Base-by-base conservation (phyloP, 2,797 vertebrate genomes). In the Myripristis murdjan region DNA sequence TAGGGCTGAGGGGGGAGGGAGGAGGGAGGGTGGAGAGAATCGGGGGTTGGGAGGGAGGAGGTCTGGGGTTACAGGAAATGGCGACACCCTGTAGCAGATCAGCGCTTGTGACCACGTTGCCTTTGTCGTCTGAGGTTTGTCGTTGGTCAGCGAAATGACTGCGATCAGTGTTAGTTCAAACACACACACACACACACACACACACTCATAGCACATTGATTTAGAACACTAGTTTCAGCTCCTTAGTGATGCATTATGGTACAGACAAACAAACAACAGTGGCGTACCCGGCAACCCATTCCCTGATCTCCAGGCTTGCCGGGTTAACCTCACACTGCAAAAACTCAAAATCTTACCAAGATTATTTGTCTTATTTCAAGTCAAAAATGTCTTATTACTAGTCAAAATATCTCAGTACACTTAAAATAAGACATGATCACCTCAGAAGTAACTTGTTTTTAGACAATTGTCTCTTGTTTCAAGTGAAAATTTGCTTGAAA, bases 51-150 rank as follows among this genome's bases (percentile, higher is more conserved):
- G 65, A 46, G 20, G 60, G 54, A 9, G 3, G 4, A 9, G 9
- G 37, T 41, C 12, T 15, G 49, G 31, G 35, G 44, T 24, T 12
- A 37, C 48, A 28, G 48, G 7, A 23, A 46, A 11, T 23, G 41
- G 41, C 23, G 35, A 55, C 15, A 28, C 8, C n/a, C 11, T 15
- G 11, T 9, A 16, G 3, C 71, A 49, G 72, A 62, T 83, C 63
- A n/a, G 24, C 82, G 47, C 77, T 81, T 26, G 70, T 78, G 79
- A 81, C 81, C 81, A 63, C 62, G 71, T 79, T 73, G 70, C 82
- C 84, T 86, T 90, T 77, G 69, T 57, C 67, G 49, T 67, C 28
- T 64, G 35, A 57, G 69, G 60, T 78, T 62, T 52, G 54, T 61
- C 49, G 37, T 65, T 67, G 41, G 67, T 77, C 58, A 72, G 79